phyloP scores from a whole-genome alignment of 2,113 vertebrate genomes.

The Scolopax mira region DNA sequence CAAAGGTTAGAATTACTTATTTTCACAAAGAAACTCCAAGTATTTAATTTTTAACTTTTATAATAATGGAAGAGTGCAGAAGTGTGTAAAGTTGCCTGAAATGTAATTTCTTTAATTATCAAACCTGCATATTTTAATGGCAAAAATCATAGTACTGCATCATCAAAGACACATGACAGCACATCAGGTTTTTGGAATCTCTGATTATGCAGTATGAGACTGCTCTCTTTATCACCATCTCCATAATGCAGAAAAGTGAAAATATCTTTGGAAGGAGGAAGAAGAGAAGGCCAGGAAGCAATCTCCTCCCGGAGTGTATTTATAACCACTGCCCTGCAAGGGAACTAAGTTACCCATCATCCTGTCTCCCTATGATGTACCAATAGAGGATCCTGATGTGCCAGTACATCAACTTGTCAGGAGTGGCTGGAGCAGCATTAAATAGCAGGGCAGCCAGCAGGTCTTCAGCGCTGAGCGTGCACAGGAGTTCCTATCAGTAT shows the following conservation, averaged over 20 bases:
- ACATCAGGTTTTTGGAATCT: background rate
- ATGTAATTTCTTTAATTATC: background rate
- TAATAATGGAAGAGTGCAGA: background rate
- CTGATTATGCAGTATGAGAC: background rate
- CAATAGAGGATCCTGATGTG: background rate
- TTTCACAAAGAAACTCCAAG: background rate
- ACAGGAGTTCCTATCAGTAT: background rate
- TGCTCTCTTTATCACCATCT: background rate
- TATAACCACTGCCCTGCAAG: background rate
- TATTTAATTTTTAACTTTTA: background rate
- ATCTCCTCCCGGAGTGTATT: background rate
- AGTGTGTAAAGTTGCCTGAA: background rate
- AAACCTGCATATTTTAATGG: background rate
- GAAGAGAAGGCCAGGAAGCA: background rate
- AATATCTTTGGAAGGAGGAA: background rate
- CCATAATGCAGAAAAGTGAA: background rate
- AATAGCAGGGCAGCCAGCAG: background rate
- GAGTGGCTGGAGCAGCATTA: background rate
- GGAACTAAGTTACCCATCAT: background rate
- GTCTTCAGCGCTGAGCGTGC: fast-evolving
- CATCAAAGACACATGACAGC: background rate
- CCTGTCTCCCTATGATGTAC: background rate
- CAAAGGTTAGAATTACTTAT: background rate
- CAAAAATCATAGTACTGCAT: background rate
- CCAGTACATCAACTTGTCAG: background rate